Conservation (phyloP, 2,113 vertebrate species). For the Rousettus leschenaultii region DNA sequence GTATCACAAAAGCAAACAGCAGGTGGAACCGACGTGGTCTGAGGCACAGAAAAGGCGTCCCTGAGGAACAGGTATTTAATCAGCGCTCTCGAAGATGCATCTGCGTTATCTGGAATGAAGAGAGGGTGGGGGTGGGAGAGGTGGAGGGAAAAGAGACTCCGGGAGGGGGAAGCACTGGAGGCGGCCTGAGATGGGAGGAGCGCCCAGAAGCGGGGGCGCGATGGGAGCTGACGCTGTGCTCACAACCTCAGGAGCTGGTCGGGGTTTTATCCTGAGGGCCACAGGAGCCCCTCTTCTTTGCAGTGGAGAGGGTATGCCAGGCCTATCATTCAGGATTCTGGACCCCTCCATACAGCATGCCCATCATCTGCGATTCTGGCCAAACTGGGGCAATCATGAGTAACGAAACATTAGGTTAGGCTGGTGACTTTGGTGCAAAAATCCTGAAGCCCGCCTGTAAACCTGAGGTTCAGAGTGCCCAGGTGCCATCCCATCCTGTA, state of each 20-base stretch:
- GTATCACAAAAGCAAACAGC: background rate
- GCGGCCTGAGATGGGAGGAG: too few species aligned
- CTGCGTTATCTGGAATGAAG: background rate
- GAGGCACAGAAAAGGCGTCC: background rate
- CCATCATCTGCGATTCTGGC: background rate
- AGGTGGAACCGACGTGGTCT: rapidly evolving
- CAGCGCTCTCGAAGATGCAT: background rate
- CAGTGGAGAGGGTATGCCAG: too few species aligned
- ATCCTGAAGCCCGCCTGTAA: rapidly evolving
- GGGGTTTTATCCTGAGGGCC: background rate
- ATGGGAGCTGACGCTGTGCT: background rate
- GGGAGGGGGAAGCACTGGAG: background rate
- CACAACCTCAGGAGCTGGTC: rapidly evolving
- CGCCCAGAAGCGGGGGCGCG: too few species aligned
- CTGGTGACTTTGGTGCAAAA: background rate
- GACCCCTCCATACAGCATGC: background rate
- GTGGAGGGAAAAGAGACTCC: too few species aligned
- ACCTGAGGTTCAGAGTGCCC: background rate
- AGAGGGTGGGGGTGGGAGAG: background rate
- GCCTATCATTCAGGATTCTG: background rate
- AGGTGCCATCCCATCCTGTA: background rate
- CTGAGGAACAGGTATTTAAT: background rate
- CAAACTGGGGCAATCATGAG: background rate
- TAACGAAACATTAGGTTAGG: background rate
- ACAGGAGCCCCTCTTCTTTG: background rate